Base-by-base conservation (phyloP, 53 echinoderm and acorn worm species). In the Paracentrotus lividus region DNA sequence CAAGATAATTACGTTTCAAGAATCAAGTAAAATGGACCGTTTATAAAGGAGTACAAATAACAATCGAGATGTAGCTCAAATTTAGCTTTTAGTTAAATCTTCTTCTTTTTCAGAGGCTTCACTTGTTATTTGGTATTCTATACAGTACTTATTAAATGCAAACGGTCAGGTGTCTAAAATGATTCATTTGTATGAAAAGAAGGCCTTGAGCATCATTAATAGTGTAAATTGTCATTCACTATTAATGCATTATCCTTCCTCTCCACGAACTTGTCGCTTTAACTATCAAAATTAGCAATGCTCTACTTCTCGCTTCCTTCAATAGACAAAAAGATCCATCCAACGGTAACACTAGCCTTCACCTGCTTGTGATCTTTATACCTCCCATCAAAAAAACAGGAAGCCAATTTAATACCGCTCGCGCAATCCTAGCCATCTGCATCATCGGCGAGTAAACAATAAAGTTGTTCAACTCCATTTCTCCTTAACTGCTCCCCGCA, bases 361-460 rank as follows among this genome's bases (percentile, higher is more conserved):
- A 86, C 26, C 86, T 56, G 54, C 86, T 32, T n/a, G n/a, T n/a
- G 45, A 18, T 86, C 56, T 34, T 86, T 21, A 9, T 38, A 53
- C 86, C 86, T 86, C 86, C 56, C 15, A 55, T 55, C 21, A 18
- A 56, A 49, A 86, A 86, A 86, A 86, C 86, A 86, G 86, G 86
- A 86, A 86, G 34, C 86, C 56, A 53, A 86, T 86, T 86, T 29
- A 5, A 56, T 56, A 38, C 56, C 3, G 36, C 36, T 36, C 53
- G 54, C 86, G 38, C 86, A 54, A 54, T 34, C n/a, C 33, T 18
- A 34, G 86, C 29, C 86, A 55, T 86, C 86, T 55, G 32, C 32
- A 53, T 34, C 56, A 86, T 86, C 36, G 7, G 14, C 86, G 7
- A 86, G 86, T 86, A 53, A 86, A 53, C 86, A 86, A 86, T 53